phyloP scores from a whole-genome alignment of 2,797 vertebrate genomes.

The Poeciliopsis infans region DNA sequence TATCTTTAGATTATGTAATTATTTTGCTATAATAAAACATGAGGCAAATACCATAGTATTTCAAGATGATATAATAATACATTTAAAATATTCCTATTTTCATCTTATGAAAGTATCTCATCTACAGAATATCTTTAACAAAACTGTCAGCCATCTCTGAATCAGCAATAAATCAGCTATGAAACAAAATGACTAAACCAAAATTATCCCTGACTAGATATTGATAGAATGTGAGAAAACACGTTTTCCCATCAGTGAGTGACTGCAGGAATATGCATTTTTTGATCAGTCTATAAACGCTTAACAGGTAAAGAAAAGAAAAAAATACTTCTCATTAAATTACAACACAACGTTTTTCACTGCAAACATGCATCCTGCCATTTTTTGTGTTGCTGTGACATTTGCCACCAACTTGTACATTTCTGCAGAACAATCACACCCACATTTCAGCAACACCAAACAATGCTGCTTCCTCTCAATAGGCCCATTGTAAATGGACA shows the following conservation, averaged over 20 bases:
- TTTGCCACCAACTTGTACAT: not conserved
- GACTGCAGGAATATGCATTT: not conserved
- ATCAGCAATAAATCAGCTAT: not conserved
- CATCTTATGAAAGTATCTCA: not conserved
- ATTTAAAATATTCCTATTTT: not conserved
- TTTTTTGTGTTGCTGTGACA: not conserved
- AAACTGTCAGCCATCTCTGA: not conserved
- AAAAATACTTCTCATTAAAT: not conserved
- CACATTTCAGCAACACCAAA: not conserved
- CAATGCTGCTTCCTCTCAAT: not conserved
- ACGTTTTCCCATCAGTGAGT: not conserved
- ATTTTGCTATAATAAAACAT: not conserved
- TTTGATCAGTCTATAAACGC: not conserved
- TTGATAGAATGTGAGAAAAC: not conserved
- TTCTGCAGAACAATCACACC: not conserved
- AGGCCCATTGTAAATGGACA: not conserved
- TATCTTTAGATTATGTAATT: not conserved
- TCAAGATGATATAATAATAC: not conserved
- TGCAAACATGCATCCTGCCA: not conserved
- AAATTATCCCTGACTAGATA: not conserved
- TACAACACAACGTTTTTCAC: not conserved
- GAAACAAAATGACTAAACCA: not conserved
- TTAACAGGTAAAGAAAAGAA: not conserved
- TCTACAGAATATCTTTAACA: not conserved
- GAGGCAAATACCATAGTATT: not conserved